Evolutionary conservation across 1,140 invertebrate genomes (phyloP).

Genomic region (Aricia agestis): DNA sequence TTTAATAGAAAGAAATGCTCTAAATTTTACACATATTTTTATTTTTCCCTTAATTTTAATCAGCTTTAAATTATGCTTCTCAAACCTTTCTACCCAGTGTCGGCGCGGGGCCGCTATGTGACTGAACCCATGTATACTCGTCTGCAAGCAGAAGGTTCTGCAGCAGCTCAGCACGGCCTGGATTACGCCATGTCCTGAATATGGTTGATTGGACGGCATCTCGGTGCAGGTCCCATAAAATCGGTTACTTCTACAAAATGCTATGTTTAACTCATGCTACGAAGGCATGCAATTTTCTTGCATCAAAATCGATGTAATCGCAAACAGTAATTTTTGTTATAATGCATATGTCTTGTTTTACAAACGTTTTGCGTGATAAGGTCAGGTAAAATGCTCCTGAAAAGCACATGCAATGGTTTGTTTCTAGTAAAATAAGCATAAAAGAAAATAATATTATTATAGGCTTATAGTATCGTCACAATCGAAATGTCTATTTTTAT

Average conservation of each 20-base stretch:
- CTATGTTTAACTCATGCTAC: too few species aligned
- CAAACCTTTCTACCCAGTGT: constrained; percentile 58
- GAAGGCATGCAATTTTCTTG: too few species aligned
- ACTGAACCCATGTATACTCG: constrained; percentile 62
- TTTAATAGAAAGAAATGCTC: too few species aligned
- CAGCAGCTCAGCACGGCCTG: constrained; percentile 19
- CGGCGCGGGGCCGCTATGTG: constrained; percentile 51
- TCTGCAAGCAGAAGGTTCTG: constrained; percentile 55
- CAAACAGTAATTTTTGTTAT: too few species aligned
- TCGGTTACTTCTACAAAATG: not conserved
- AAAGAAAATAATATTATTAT: too few species aligned
- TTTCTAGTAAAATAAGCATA: too few species aligned
- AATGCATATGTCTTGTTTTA: not conserved
- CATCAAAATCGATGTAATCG: too few species aligned
- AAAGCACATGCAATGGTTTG: not conserved
- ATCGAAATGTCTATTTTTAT: too few species aligned
- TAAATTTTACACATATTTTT: too few species aligned
- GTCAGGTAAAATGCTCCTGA: not conserved
- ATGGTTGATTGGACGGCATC: not conserved
- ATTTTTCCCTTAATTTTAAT: too few species aligned
- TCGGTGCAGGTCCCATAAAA: not conserved
- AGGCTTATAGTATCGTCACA: too few species aligned
- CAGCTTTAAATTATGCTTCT: not conserved
- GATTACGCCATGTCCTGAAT: constrained; percentile 4
- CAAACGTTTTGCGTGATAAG: not conserved